Conservation (phyloP, 2,113 vertebrate species). For the Maccullochella peelii region DNA sequence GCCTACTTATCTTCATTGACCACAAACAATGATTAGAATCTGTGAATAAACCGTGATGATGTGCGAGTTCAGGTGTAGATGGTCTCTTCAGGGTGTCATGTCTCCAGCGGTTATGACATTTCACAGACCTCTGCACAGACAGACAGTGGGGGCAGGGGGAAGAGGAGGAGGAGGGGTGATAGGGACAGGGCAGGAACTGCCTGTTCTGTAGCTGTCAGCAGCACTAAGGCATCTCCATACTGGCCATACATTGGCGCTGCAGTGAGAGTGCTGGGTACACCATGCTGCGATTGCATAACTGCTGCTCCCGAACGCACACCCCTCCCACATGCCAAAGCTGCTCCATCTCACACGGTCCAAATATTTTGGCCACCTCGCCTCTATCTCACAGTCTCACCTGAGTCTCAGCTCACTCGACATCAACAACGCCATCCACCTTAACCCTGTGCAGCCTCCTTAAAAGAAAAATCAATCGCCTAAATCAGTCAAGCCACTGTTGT, state of each 20-base stretch:
- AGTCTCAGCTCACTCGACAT: not conserved
- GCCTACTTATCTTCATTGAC: not conserved
- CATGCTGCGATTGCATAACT: conserved; percentile 85
- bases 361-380: conserved; percentile 47
- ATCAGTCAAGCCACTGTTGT: conserved; percentile 47
- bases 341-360: conserved; percentile 49
- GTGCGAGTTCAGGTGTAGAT: conserved; percentile 31
- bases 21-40: conserved; percentile 23
- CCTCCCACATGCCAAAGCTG: conserved; percentile 73
- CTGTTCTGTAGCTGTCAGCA: conserved; percentile 79
- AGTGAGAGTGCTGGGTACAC: conserved; percentile 67
- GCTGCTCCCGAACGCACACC: conserved; percentile 68
- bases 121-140: conserved; percentile 57
- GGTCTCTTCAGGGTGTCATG: conserved; percentile 39
- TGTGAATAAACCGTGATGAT: conserved; percentile 1
- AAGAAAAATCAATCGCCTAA: conserved; percentile 37
- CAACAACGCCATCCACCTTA: conserved; percentile 16
- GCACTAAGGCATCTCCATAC: conserved; percentile 62
- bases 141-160: conserved; percentile 16
- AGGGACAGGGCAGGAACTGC: conserved; percentile 51
- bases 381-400: not conserved
- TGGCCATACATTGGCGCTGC: conserved; percentile 75
- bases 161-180: not conserved
- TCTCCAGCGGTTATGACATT: conserved; percentile 63
- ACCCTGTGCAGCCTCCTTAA: conserved; percentile 18